Evolutionary conservation across 2,113 vertebrate genomes (phyloP), one percentile per base, ranked within the genome.

Genomic region (Dryoscopus gambensis): DNA sequence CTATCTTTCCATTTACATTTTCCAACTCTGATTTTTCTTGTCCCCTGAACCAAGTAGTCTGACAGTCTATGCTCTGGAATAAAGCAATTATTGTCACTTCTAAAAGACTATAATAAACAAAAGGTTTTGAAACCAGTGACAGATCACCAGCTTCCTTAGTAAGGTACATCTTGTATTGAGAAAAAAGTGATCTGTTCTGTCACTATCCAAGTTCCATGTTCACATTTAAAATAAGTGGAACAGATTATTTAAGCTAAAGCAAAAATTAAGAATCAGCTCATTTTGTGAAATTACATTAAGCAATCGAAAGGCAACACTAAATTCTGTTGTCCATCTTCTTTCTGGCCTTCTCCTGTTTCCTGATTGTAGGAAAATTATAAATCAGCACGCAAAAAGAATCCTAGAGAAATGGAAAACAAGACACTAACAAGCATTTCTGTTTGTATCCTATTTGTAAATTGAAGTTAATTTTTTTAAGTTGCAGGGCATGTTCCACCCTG

Each of bases 361-460:
- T 63, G 47, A 44, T 82, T 30, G 28, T 65, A 75, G 47, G 28
- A 63, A 74, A 95, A 89, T 53, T 46, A 62, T 77, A 84, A 70
- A 91, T 68, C 49, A 60, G 21, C 31, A 21, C 11, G 22, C 2
- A 77, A 23, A 69, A 47, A 74, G 84, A 35, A 50, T 93, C 46
- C 52, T 78, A 50, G 35, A 76, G 89, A 84, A 83, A 77, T 93
- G 50, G 86, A 94, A 97, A 93, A 46, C 24, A 67, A 93, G 71
- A 11, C 40, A 40, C 62, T 42, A 60, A 50, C 30, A 62, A 56
- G 64, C 25, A 44, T 95, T 81, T 95, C 13, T 92, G 78, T 94
- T 92, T 78, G 86, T 88, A 93, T 90, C 57, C 37, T 33, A 75
- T 97, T 90, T 93, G 65, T 93, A 89, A 95, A 76, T 64, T 88